Evolutionary conservation across 2,113 vertebrate genomes (phyloP).

Genomic region (Oxygymnocypris stewartii): DNA sequence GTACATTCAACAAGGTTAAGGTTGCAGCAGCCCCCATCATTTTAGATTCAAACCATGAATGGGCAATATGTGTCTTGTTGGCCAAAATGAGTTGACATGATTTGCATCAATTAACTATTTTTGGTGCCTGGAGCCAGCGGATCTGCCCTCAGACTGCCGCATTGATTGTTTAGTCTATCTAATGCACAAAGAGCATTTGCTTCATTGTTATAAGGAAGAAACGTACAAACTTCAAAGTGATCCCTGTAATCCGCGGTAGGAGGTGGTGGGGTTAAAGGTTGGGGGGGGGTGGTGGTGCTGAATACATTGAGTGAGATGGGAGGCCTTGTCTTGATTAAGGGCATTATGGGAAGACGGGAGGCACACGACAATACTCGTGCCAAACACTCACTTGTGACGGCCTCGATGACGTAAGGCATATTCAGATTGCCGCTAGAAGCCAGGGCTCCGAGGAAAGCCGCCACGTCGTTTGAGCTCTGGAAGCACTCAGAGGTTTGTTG

Average conservation of each 20-base stretch:
- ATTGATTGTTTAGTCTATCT: slow-evolving; percentile 75
- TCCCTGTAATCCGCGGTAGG: slow-evolving; percentile 50
- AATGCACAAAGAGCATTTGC: slow-evolving; percentile 72
- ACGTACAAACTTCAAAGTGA: slow-evolving; percentile 70
- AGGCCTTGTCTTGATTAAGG: slow-evolving; percentile 24
- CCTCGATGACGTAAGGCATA: slow-evolving; percentile 88
- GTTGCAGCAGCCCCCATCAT: slow-evolving; percentile 76
- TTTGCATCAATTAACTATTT: slow-evolving; percentile 77
- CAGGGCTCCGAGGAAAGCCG: slow-evolving; percentile 91
- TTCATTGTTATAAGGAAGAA: slow-evolving; percentile 70
- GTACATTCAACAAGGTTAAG: slow-evolving; percentile 79
- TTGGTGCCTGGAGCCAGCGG: slow-evolving; percentile 74
- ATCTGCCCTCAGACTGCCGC: slow-evolving; percentile 65
- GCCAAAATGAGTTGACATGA: slow-evolving; percentile 63
- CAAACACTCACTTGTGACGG: slow-evolving; percentile 86
- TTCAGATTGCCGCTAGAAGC: slow-evolving; percentile 90
- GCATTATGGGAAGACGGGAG: slow-evolving; percentile 33
- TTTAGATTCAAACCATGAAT: slow-evolving; percentile 68
- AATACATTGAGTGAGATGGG: slow-evolving; percentile 40
- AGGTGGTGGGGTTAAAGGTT: slow-evolving; percentile 56
- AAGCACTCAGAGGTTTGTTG: slow-evolving; percentile 91
- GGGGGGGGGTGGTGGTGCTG: slow-evolving; percentile 41
- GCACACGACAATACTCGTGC: slow-evolving; percentile 10
- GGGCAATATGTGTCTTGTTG: slow-evolving; percentile 57
- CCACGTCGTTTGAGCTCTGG: slow-evolving; percentile 88